Conservation (phyloP, 2,888 invertebrate genomes). For the Amblyteles armatorius region DNA sequence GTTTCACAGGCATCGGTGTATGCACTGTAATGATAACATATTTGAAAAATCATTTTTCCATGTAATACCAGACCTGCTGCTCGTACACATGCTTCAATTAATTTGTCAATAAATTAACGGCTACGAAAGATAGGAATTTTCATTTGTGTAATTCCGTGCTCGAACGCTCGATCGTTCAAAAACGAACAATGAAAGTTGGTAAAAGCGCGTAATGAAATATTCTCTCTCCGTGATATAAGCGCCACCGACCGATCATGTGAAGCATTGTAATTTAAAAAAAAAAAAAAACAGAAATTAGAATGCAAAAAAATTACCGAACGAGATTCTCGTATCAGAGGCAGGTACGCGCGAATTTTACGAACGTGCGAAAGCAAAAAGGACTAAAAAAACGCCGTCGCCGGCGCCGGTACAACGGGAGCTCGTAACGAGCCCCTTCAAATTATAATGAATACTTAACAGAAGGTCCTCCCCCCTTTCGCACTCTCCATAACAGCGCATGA, state of each 20-base stretch:
- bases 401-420: neutral
- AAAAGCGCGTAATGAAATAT: neutral
- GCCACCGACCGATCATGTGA: neutral
- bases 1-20: too few species aligned
- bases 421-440: constrained; percentile 29
- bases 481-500: constrained; percentile 12
- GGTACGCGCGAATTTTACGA: constrained; percentile 5
- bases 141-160: neutral
- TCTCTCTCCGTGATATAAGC: neutral
- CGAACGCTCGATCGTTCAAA: neutral
- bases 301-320: neutral
- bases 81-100: neutral
- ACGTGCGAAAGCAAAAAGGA: neutral
- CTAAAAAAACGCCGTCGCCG: constrained; percentile 15
- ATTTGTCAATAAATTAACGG: neutral
- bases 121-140: neutral
- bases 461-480: constrained; percentile 3
- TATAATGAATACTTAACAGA: constrained; percentile 35
- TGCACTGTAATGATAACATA: too few species aligned
- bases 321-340: neutral
- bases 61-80: too few species aligned
- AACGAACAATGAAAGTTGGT: neutral
- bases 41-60: too few species aligned
- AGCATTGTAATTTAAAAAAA: neutral
- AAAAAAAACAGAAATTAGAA: neutral